Percentiles rank a stretch among this genome's conserved stretches.
These are phyloP conservation scores for Habroteleia sp. DNA, from an alignment of 2,888 invertebrate genomes.

Conservation along the genomic window DNA sequence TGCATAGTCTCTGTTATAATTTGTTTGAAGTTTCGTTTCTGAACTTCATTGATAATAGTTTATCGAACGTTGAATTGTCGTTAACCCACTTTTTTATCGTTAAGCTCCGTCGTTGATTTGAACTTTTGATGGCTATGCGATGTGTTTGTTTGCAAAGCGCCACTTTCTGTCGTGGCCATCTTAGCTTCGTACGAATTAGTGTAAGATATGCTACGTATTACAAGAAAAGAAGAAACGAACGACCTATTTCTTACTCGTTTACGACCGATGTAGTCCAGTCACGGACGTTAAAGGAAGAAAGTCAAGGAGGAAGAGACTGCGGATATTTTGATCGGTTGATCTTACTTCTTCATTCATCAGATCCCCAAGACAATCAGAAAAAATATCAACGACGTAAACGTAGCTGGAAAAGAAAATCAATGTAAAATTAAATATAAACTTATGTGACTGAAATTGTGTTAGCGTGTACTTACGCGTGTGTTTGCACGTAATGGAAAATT, in stretches of 20 bases:
- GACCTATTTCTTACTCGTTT: constrained; percentile 75
- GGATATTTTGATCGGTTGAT: constrained; percentile 7
- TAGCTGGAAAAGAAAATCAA: too few species aligned
- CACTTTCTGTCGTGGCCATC: constrained; percentile 70
- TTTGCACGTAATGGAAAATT: too few species aligned
- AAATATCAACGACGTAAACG: constrained; percentile 4
- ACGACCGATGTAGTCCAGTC: constrained; percentile 70
- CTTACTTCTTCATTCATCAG: constrained; percentile 10
- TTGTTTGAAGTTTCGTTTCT: constrained; percentile 42
- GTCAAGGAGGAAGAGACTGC: neutral
- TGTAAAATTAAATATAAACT: too few species aligned
- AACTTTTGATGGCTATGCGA: neutral
- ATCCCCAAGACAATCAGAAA: constrained; percentile 37
- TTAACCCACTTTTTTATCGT: constrained; percentile 24
- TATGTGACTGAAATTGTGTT: too few species aligned
- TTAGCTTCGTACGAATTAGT: constrained; percentile 70
- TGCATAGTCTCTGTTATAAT: constrained; percentile 29
- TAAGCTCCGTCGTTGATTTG: constrained; percentile 12
- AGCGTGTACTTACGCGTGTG: too few species aligned
- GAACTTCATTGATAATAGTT: constrained; percentile 44
- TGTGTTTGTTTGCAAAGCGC: constrained; percentile 14
- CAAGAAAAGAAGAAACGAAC: constrained; percentile 64
- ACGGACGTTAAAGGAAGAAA: constrained; percentile 64
- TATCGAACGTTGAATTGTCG: constrained; percentile 39
- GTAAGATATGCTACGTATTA: constrained; percentile 70